A percentile compares a stretch with the other conserved stretches of the same genome.
Conservation (phyloP, 2,888 invertebrate species). For the Drosophila differens region DNA sequence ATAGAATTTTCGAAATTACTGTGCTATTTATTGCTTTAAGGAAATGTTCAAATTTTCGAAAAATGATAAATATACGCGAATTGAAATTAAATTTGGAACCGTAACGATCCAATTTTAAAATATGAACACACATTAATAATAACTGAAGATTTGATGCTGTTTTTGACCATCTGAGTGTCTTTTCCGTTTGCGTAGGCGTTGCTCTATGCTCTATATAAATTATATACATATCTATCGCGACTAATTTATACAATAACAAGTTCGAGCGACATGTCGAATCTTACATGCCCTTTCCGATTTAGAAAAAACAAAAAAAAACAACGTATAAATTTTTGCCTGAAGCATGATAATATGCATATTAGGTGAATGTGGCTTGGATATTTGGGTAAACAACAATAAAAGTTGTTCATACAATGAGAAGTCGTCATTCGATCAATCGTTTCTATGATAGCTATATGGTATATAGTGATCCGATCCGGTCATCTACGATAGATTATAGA, state of each 20-base stretch:
- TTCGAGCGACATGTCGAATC: slow-evolving; percentile 22
- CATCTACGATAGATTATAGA: not conserved
- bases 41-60: not conserved
- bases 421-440: not conserved
- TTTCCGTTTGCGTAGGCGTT: slow-evolving; percentile 39
- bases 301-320: not conserved
- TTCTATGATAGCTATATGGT: not conserved
- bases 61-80: not conserved
- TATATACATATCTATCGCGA: slow-evolving; percentile 20
- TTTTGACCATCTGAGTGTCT: slow-evolving; percentile 34
- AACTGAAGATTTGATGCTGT: not conserved
- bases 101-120: not conserved
- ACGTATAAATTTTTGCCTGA: not conserved
- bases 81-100: not conserved
- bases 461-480: not conserved
- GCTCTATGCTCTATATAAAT: slow-evolving; percentile 37
- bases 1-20: not conserved
- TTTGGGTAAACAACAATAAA: not conserved
- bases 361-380: not conserved
- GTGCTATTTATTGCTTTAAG: not conserved
- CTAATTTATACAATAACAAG: slow-evolving; percentile 36
- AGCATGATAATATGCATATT: not conserved
- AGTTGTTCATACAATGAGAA: not conserved
- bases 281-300: not conserved
- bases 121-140: not conserved